Base-by-base conservation (phyloP, 2,113 vertebrate genomes). In the Istiophorus platypterus region DNA sequence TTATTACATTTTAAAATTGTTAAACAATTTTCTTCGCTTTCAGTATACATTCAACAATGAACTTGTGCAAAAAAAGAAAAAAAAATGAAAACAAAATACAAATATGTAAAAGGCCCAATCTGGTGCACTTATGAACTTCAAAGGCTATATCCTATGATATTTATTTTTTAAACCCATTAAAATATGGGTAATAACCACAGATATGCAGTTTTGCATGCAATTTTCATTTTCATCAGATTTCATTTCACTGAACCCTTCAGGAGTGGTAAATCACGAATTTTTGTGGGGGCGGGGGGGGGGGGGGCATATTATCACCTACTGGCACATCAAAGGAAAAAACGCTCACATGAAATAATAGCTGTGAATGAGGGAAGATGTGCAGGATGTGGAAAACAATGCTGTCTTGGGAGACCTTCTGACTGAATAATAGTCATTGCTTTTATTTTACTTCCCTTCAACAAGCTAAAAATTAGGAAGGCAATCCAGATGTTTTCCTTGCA, bases 11-110 rank as follows among this genome's bases (percentile, higher is more conserved):
- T 56, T 22, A 2, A 76, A 86, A 82, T 57, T 66, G 62, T 85
- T 73, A 24, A 57, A 67, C 70, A 76, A 66, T 71, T 77, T 68
- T 67, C 51, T 68, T 76, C 76, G 69, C 64, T 66, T 83, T 84
- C 63, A 59, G 78, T 72, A 76, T 91, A 91, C 88, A 90, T 94
- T 92, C 87, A 92, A 88, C 67, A 71, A 89, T 77, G 45, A 78
- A 82, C 74, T 77, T 91, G 86, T 92, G 89, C 89, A 92, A 93
- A 84, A 87, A 80, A 31, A 52, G 13, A 61, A 18, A 29, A n/a
- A 45, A 31, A 29, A n/a, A 45, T 26, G 31, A 34, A 34, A 34
- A 34, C 3, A 34, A 49, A 62, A 58, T 62, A 70, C 20, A 76
- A 34, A 74, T 49, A 52, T 13, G 1, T 37, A 80, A 82, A 9